Conservation (phyloP, 35 echinoderm and acorn worm genomes). For the Eucidaris tribuloides region DNA sequence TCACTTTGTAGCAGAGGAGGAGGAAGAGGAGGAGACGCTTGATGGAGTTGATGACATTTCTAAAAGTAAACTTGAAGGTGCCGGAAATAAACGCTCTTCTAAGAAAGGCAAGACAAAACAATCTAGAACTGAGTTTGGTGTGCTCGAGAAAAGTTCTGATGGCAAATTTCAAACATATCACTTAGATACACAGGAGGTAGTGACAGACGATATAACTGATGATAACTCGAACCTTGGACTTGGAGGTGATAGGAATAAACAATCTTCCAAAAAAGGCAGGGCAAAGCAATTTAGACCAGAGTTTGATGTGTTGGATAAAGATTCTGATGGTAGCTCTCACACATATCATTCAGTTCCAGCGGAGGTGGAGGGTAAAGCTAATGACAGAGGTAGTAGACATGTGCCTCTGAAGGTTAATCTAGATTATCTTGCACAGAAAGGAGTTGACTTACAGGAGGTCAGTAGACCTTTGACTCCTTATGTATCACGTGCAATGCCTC, state of each 20-base stretch:
- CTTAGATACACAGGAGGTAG: no score
- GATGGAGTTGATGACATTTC: no score
- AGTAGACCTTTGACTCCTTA: background rate
- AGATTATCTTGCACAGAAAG: no score
- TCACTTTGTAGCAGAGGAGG: background rate
- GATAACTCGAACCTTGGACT: no score
- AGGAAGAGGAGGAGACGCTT: background rate
- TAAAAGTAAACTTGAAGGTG: background rate
- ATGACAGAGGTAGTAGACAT: no score
- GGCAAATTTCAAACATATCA: constrained; percentile 4
- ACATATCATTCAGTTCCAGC: no score
- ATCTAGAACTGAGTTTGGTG: background rate
- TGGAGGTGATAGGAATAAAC: background rate
- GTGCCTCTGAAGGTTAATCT: no score
- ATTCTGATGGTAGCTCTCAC: no score
- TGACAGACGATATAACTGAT: no score
- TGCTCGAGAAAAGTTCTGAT: background rate
- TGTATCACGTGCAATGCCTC: background rate
- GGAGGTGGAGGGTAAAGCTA: no score
- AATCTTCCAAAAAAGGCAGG: background rate
- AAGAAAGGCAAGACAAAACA: background rate
- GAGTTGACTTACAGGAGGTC: background rate
- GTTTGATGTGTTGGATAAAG: no score
- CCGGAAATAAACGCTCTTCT: background rate
- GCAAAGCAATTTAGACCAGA: no score